Evolutionary conservation across 2,113 vertebrate species (phyloP), one percentile per base, ranked within the genome.

Genomic region (Sinosuthora webbiana): DNA sequence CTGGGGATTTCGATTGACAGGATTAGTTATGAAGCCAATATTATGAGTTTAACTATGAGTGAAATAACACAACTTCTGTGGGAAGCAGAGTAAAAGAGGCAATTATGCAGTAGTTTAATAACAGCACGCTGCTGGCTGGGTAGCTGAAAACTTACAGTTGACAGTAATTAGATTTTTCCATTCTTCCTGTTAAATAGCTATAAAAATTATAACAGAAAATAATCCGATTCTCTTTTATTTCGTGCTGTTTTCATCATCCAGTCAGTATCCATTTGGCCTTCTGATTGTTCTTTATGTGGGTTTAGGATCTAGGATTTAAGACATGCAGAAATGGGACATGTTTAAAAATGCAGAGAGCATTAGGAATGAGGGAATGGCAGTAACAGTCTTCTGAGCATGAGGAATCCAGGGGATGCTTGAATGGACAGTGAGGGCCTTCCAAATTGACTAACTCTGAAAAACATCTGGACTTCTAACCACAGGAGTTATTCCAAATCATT

Each of bases 61-160:
- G 97, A 97, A 97, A 97, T 96, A 97, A 97, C 95, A 94, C 96
- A 97, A 97, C 96, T 96, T 96, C 96, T 90, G 96, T 97, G 96
- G 95, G 95, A 98, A 98, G 91, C 33, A 31, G 95, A 96, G 91
- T 94, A 88, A 96, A 96, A 91, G 88, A 97, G 77, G 87, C 95
- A 97, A 97, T 97, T 97, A 95, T 94, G 83, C 92, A 95, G 93
- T 94, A 95, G 91, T 95, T 98, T 98, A 98, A 98, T 98, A 98
- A 97, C 87, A 94, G 95, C 52, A 2, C 89, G 35, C 62, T 97
- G 73, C 92, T 95, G 89, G 89, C 94, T 97, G 82, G 84, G 73
- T 93, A 97, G 91, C 96, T 94, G 88, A 91, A 97, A 98, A 95
- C 85, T 94, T 97, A 83, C 30, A 78, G 93, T 96, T 97, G 97